A percentile compares a stretch with the other conserved stretches of the same genome.
Conservation (phyloP, 2,888 invertebrate species). For the Epiblema foenella region DNA sequence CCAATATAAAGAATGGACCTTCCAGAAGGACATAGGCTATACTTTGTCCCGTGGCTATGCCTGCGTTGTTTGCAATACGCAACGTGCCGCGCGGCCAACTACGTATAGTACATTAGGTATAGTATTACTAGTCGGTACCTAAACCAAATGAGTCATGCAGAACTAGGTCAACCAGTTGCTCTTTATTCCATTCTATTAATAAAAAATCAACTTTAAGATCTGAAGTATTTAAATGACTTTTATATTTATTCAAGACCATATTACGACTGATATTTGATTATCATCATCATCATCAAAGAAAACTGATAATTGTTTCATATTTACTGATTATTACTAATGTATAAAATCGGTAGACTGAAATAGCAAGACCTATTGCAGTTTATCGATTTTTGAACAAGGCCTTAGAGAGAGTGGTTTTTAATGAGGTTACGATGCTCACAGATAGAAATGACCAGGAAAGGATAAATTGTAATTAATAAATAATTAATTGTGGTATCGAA, state of each 20-base stretch:
- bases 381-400: slow-evolving; percentile 18
- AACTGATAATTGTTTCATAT: neutral
- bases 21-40: too few relatives aligned
- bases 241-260: neutral
- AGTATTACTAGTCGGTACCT: neutral
- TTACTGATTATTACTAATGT: neutral
- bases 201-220: slow-evolving; percentile 4
- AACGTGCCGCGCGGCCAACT: too few relatives aligned
- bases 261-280: neutral
- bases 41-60: too few relatives aligned
- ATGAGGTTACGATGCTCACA: neutral
- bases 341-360: slow-evolving; percentile 9
- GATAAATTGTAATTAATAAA: neutral
- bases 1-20: too few relatives aligned
- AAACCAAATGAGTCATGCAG: neutral
- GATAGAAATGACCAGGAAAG: neutral
- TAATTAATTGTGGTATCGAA: neutral
- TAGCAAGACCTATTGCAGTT: neutral
- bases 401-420: neutral
- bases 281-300: neutral
- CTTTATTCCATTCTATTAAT: slow-evolving; percentile 20
- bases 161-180: slow-evolving; percentile 22
- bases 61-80: too few relatives aligned
- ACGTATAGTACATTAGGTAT: neutral
- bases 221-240: slow-evolving; percentile 6